Evolutionary conservation across 2,888 invertebrate genomes (phyloP).

Genomic region (Noctua janthina): DNA sequence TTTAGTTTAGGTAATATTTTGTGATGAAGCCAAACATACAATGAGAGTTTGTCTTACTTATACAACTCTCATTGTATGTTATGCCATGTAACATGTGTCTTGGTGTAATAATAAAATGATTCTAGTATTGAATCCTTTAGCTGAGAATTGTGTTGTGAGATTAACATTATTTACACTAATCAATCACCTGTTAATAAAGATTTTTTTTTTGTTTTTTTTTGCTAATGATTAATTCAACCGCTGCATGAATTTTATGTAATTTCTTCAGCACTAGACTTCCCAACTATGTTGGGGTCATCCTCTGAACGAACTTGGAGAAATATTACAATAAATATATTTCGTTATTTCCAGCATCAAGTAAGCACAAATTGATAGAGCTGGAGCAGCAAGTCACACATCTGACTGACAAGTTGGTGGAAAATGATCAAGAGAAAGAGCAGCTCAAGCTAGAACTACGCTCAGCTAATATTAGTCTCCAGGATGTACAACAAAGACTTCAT

Average conservation of each 20-base stretch:
- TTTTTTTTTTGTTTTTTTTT: too few species aligned
- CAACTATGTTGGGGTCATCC: neutral
- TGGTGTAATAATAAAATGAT: too few species aligned
- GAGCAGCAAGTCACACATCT: conserved; percentile 82
- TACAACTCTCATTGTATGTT: neutral
- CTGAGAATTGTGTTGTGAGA: too few species aligned
- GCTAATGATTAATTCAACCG: neutral
- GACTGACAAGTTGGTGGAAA: conserved; percentile 77
- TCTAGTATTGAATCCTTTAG: neutral
- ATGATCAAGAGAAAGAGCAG: conserved; percentile 85
- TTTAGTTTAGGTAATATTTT: neutral
- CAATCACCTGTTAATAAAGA: too few species aligned
- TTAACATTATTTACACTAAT: neutral
- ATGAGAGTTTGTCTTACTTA: neutral
- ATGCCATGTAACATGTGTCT: too few species aligned
- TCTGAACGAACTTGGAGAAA: neutral
- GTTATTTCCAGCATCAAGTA: conserved; percentile 79
- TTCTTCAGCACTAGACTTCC: neutral
- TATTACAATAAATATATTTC: neutral
- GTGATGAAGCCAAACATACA: neutral
- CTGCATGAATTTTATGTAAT: too few species aligned
- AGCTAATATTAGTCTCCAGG: conserved; percentile 83
- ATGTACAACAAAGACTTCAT: conserved; percentile 85
- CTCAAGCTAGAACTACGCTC: conserved; percentile 84
- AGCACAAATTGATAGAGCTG: conserved; percentile 84